Base-by-base conservation (phyloP, 2,888 invertebrate species). In the Gastrophysa polygoni region DNA sequence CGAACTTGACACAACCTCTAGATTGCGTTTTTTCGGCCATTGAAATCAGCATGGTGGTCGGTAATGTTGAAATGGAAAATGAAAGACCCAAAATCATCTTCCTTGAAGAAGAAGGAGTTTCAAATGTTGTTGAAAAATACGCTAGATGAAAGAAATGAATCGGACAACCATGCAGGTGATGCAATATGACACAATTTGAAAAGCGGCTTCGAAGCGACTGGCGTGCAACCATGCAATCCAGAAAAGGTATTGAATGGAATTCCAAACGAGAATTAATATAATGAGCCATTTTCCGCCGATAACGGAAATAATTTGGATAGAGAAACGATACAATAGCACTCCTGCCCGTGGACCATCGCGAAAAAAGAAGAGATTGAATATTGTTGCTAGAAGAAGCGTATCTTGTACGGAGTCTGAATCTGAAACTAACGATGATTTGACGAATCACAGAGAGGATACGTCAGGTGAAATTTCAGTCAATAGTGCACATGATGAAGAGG, bases 1-100 rank as follows among this genome's bases (percentile, higher is more conserved):
- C 48, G 24, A 55, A 55, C 38, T 48, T 55, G 24, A 32, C 48
- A 49, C 57, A 57, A 57, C 57, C 57, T 49, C 57, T 49, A 49
- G 57, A 57, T 55, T 44, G 21, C 44, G 24, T 44, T 44, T 28
- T 55, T 54, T 43, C 34, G 38, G 20, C 55, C 43, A 43, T 55
- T 44, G 16, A 55, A 55, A 28, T 24, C 28, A 2, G 54, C 54
- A 54, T 54, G 43, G 54, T 20, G 43, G 5, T 54, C 43, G 43
- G 50, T 50, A 44, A 44, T 58, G 24, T 28, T 55, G 55, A 21
- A 55, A 14, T 55, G 46, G 55, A 24, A 56, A 44, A 46, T 55
- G 46, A 21, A 44, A 44, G 47, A 56, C 46, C 47, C 47, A 21
- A 56, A 29, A 44, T 28, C 14, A 47, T n/a, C 56, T 47, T 56